Evolutionary conservation across 2,113 vertebrate genomes (phyloP), one percentile per base, ranked within the genome.

Genomic region (Malurus elegans): DNA sequence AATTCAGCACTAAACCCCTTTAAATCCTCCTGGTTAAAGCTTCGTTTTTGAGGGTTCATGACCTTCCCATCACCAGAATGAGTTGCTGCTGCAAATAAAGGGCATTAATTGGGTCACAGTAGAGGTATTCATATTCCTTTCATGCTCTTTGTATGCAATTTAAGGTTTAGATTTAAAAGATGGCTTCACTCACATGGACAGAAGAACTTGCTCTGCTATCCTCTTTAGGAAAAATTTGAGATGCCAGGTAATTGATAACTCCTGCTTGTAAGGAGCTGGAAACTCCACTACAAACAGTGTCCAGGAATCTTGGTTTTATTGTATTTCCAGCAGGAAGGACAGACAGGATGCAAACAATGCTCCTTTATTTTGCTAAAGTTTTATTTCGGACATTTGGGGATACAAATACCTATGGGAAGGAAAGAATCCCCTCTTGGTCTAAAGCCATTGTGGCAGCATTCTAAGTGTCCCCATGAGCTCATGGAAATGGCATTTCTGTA

Each of bases 11-110:
- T 88, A 95, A 95, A 75, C 28, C 70, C 16, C 34, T 82, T 90
- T 76, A 84, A 93, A 87, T 73, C 66, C 91, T 88, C 86, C 89
- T n/a, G 26, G 62, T 75, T 94, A 82, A 96, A 86, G 24, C 51
- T 83, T 66, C 10, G 17, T 44, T 92, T 95, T 86, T 21, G n/a
- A 93, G 93, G 54, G 66, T 83, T 79, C 86, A n/a, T 38, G 45
- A 31, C 47, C 18, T 78, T 86, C 72, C 70, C 44, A 60, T 62
- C 19, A 47, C 60, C 34, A 58, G 42, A 86, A 90, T 38, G 14
- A 48, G 26, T 40, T 80, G 25, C 26, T 85, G 15, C 61, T 90
- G 58, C 61, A 86, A 93, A 61, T 48, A 65, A 86, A 45, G 9
- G 56, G 6, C 32, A 74, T 56, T 73, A 83, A 88, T 78, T 72